Conservation (phyloP, 2,797 vertebrate genomes). For the Onychomys torridus region DNA sequence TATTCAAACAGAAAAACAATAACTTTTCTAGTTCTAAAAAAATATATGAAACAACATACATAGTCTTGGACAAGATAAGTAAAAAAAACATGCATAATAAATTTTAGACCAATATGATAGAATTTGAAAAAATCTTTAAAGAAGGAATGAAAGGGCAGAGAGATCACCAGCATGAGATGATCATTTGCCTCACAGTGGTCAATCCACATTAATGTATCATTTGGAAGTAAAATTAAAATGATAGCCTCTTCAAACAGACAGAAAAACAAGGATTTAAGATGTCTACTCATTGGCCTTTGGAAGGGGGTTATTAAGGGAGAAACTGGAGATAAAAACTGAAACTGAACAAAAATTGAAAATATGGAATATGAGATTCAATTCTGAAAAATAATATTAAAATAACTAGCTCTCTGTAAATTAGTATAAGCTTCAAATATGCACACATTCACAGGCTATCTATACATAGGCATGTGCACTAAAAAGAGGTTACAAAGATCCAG, state of each 20-base stretch:
- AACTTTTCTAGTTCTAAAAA: background rate
- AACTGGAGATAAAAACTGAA: background rate
- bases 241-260: background rate
- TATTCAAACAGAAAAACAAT: background rate
- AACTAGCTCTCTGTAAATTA: background rate
- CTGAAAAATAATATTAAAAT: background rate
- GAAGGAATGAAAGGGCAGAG: background rate
- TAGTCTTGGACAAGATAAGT: background rate
- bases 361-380: background rate
- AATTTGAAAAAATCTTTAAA: background rate
- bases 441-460: background rate
- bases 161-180: background rate
- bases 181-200: background rate
- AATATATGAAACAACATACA: background rate
- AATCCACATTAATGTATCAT: background rate
- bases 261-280: background rate
- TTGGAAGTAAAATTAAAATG: background rate
- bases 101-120: background rate
- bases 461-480: background rate
- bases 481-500: background rate
- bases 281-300: background rate
- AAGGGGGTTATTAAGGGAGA: background rate
- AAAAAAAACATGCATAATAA: constrained; percentile 6
- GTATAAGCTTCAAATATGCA: background rate
- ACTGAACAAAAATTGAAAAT: background rate